Evolutionary conservation across 2,113 vertebrate genomes (phyloP), one percentile per base, ranked within the genome.

Genomic region (Helogale parvula): DNA sequence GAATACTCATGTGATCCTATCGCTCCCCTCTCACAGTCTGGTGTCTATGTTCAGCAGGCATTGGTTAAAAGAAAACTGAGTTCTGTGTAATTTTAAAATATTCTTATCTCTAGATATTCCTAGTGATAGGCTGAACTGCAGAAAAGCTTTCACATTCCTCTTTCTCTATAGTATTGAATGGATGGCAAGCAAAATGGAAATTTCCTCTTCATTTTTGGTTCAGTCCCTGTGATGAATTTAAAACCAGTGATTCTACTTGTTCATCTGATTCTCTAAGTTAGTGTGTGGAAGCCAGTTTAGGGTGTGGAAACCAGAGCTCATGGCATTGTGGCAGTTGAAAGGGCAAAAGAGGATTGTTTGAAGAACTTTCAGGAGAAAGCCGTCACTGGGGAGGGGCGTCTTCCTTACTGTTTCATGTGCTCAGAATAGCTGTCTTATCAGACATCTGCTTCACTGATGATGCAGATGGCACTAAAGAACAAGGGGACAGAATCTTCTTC

Each of bases 101-200:
- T 41, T 65, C 84, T 95, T 97, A 63, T 90, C 74, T 94, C 45
- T 6, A 97, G 76, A 96, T 98, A 80, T 82, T 93, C 69, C 21
- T 21, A 90, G 68, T 83, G 50, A 25, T 86, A 87, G 57, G 41
- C 0, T 82, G 52, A 96, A 50, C 10, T 47, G 45, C 71, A 77
- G 45, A 41, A 96, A 92, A 71, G 38, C 74, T 35, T 89, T 93
- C 68, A 63, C 4, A 82, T 65, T 68, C 33, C 79, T 83, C 69
- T 90, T 93, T 80, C 54, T 71, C 63, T 76, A 87, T 23, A 16
- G 0, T 72, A 29, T n/a, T 94, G 66, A 86, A 25, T 85, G 27
- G 54, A 86, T 74, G 3, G 47, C 66, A 86, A 98, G 41, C 38
- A 91, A 65, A 68, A 96, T 74, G 54, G 68, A 94, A 29, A 54